Conservation (phyloP, 2,797 vertebrate genomes). For the Rhinogobio ventralis region DNA sequence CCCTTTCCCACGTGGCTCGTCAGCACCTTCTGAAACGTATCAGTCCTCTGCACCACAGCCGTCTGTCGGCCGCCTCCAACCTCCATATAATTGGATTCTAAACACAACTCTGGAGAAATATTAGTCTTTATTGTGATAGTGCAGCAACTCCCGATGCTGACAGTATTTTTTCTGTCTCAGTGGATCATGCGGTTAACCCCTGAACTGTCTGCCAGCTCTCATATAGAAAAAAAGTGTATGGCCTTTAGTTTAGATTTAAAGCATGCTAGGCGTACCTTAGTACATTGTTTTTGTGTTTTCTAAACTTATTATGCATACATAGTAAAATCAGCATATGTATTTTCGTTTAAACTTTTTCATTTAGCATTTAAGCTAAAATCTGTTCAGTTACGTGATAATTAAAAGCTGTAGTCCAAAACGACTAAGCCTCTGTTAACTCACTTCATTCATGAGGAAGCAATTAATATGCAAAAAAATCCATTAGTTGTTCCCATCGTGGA, state of each 20-base stretch:
- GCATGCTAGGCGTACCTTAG: not conserved
- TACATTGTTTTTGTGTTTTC: not conserved
- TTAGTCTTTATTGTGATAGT: slow-evolving; percentile 62
- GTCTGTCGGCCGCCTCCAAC: slow-evolving; percentile 50
- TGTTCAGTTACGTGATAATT: slow-evolving; percentile 16
- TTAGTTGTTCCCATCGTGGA: slow-evolving; percentile 49
- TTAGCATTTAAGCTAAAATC: slow-evolving; percentile 5
- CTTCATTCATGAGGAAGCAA: slow-evolving; percentile 33
- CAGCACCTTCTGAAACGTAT: slow-evolving; percentile 67
- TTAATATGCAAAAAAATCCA: slow-evolving; percentile 33
- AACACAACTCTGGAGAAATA: slow-evolving; percentile 67
- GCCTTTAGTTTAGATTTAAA: slow-evolving; percentile 2
- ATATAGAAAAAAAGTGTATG: slow-evolving; percentile 18
- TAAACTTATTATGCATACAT: not conserved
- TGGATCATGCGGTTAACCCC: slow-evolving; percentile 51
- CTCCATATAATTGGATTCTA: slow-evolving; percentile 66
- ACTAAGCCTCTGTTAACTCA: slow-evolving; percentile 26
- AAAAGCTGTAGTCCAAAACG: slow-evolving; percentile 15
- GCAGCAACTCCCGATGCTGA: slow-evolving; percentile 59
- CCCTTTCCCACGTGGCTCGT: slow-evolving; percentile 55
- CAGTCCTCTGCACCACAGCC: slow-evolving; percentile 58
- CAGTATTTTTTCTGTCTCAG: slow-evolving; percentile 47
- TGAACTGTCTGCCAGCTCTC: slow-evolving; percentile 38
- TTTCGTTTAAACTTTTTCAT: not conserved
- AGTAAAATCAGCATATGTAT: not conserved